Base-by-base conservation (phyloP, 2,888 invertebrate species). In the Melanostoma mellinum region DNA sequence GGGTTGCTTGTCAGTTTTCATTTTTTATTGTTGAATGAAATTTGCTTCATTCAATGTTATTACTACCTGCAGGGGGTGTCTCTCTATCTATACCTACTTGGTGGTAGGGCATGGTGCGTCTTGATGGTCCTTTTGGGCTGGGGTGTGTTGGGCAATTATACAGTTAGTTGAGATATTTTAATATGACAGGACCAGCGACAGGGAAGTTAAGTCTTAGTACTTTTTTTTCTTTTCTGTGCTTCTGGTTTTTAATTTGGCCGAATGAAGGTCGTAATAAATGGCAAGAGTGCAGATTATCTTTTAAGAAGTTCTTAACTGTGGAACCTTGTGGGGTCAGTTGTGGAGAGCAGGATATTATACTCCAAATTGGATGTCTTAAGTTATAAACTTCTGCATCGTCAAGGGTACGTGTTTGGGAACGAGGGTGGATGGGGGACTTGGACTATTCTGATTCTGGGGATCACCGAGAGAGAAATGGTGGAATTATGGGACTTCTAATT, bases 1-100 rank as follows among this genome's bases (percentile, higher is more conserved):
- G 61, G 74, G 73, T 38, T 40, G 46, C 35, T 9, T 38, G 35
- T 4, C 5, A 46, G 61, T 30, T 67, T 68, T 82, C 82, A 77
- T 68, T 73, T 63, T 63, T 63, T 82, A 82, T 77, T 82, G 77
- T 82, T 73, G 56, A 73, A 77, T 69, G 63, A 69, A 72, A 81
- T 76, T 72, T 82, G 81, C 52, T 73, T 73, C 77, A 82, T 81
- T 73, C 56, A 63, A 82, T 77, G 81, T 82, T 82, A 77, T 82
- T 77, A 77, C 77, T 58, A 82, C 73, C 82, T 77, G 72, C 81
- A 61, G 77, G 73, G 68, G 56, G 68, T 55, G 72, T 46, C 58
- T 65, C 32, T 46, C 53, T 36, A 46, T 35, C 20, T 8, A 35
- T 48, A 10, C 6, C 46, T 46, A 33, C 33, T 50, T 44, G 58